Conservation (phyloP, 1,140 invertebrate genomes). For the Drosophila equinoxialis region DNA sequence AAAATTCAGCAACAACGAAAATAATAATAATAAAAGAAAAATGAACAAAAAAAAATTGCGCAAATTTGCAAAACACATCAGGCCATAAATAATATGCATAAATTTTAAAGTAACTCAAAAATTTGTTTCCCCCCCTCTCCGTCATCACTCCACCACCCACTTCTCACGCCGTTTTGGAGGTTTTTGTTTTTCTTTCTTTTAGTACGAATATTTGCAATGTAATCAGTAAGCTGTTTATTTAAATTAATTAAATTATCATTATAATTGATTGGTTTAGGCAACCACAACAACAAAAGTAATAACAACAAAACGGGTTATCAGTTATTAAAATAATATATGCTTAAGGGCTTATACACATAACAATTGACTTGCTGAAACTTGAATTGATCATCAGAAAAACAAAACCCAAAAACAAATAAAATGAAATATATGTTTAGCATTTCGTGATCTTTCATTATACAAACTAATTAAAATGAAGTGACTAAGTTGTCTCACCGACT, state of each 20-base stretch:
- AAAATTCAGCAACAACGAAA: conserved; percentile 22
- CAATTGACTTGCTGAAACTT: no score
- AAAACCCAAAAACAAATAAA: no score
- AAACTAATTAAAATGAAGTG: no score
- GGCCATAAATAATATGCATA: conserved; percentile 10
- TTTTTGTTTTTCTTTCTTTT: conserved; percentile 4
- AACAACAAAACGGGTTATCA: conserved; percentile 24
- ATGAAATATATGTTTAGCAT: no score
- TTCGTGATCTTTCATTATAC: no score
- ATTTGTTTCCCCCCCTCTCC: neutral
- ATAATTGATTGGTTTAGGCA: conserved; percentile 63
- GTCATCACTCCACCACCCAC: neutral
- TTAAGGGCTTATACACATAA: no score
- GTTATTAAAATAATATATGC: no score
- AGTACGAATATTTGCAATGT: neutral
- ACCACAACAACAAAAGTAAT: neutral
- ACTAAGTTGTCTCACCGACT: no score
- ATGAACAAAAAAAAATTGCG: neutral
- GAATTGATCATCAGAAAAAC: no score
- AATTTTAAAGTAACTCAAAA: conserved; percentile 9
- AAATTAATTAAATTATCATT: conserved; percentile 71
- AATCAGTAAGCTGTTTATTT: conserved; percentile 56
- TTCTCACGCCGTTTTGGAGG: neutral
- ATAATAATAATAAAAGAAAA: neutral
- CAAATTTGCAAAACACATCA: conserved; percentile 4